phyloP scores from a whole-genome alignment of 2,113 vertebrate species.

The Numenius arquata region DNA sequence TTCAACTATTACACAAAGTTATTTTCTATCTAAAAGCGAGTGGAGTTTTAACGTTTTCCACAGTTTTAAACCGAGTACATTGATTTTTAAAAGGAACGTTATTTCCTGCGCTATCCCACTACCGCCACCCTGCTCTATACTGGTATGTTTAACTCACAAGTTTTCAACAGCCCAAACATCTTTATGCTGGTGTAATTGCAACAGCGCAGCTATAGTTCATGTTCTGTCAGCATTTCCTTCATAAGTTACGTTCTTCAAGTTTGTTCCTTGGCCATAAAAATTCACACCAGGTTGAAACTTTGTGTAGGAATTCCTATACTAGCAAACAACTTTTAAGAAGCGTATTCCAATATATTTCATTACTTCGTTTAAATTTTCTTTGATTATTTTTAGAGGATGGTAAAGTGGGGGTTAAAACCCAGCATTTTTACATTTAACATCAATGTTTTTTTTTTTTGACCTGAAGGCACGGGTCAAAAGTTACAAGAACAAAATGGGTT shows the following conservation, averaged over 20 bases:
- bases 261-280: constrained; percentile 77
- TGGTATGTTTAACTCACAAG: constrained; percentile 34
- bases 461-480: not conserved
- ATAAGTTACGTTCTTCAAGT: constrained; percentile 74
- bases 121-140: not conserved
- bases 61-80: not conserved
- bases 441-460: not conserved
- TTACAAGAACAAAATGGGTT: not conserved
- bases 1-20: not conserved
- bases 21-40: not conserved
- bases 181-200: constrained; percentile 49
- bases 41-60: not conserved
- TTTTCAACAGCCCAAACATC: constrained; percentile 56
- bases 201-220: constrained; percentile 71
- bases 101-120: not conserved
- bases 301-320: constrained; percentile 46
- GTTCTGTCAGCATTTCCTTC: constrained; percentile 85
- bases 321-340: not conserved
- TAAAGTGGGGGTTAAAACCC: not conserved
- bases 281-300: constrained; percentile 71
- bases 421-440: not conserved
- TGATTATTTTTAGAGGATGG: constrained; percentile 7
- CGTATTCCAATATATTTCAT: not conserved
- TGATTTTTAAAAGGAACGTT: not conserved
- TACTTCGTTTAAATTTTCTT: not conserved